Conservation (phyloP, 2,113 vertebrate species). For the Ophiodon elongatus region DNA sequence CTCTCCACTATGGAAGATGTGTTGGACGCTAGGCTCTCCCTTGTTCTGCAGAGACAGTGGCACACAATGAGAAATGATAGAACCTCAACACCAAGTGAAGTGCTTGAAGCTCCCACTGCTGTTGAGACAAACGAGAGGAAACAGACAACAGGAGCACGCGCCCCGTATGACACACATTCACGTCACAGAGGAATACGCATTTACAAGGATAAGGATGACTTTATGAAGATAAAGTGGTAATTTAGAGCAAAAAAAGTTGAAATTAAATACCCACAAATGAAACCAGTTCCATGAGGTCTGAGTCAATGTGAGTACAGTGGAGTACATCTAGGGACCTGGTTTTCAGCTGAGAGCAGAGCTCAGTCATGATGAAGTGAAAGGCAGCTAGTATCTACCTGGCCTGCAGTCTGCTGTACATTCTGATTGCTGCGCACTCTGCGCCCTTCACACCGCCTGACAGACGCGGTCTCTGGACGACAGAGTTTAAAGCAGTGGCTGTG, state of each 20-base stretch:
- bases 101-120: neutral
- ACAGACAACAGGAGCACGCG: neutral
- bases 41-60: constrained; percentile 86
- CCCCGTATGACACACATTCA: neutral
- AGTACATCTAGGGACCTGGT: no score
- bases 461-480: no score
- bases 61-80: neutral
- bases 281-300: no score
- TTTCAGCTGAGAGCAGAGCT: no score
- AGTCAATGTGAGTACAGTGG: no score
- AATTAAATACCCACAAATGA: no score
- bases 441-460: no score
- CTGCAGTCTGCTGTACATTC: no score
- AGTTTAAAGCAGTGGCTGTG: no score
- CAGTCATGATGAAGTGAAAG: no score
- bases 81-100: neutral
- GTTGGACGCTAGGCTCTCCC: constrained; percentile 98
- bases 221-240: neutral
- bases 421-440: no score
- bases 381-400: no score
- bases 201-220: neutral
- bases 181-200: neutral
- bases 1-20: constrained; percentile 99
- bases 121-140: neutral
- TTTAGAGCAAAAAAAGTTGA: neutral